These are phyloP conservation scores for Siniperca undulata DNA, from an alignment of 2,797 vertebrate species.

Conservation along the genomic window DNA sequence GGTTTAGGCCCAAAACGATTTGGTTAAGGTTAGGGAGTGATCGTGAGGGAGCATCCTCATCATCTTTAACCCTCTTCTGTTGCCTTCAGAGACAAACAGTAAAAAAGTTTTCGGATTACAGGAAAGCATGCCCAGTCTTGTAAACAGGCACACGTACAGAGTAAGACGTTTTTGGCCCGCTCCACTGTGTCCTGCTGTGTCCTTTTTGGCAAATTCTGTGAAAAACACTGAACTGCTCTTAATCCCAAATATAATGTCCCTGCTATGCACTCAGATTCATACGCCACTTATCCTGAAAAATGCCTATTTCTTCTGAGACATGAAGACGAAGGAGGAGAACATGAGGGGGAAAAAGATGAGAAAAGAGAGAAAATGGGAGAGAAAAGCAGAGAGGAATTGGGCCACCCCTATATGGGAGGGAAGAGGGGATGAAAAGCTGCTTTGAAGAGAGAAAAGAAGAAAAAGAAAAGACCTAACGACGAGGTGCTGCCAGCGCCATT, in stretches of 20 bases:
- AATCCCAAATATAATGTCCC: constrained; percentile 23
- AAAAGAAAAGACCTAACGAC: background rate
- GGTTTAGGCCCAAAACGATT: too few species aligned
- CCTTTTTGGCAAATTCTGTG: background rate
- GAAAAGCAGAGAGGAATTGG: background rate
- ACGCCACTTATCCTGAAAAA: background rate
- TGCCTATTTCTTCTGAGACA: background rate
- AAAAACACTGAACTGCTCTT: background rate
- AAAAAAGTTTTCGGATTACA: background rate
- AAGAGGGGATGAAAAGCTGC: background rate
- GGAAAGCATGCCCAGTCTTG: background rate
- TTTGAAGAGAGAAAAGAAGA: too few species aligned
- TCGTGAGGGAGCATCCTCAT: too few species aligned
- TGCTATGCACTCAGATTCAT: background rate
- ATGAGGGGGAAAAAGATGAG: background rate
- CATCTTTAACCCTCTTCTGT: background rate
- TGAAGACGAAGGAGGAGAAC: background rate
- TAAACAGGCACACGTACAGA: background rate
- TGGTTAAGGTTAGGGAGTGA: too few species aligned
- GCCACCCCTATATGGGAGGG: background rate
- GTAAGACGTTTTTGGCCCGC: background rate
- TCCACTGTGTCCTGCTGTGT: background rate
- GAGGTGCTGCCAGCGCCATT: background rate
- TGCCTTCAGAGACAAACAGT: background rate
- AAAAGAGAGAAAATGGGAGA: too few species aligned